Percentiles rank a stretch among this genome's conserved stretches.
phyloP scores from a whole-genome alignment of 2,888 invertebrate genomes.

The Drosophila rubida region DNA sequence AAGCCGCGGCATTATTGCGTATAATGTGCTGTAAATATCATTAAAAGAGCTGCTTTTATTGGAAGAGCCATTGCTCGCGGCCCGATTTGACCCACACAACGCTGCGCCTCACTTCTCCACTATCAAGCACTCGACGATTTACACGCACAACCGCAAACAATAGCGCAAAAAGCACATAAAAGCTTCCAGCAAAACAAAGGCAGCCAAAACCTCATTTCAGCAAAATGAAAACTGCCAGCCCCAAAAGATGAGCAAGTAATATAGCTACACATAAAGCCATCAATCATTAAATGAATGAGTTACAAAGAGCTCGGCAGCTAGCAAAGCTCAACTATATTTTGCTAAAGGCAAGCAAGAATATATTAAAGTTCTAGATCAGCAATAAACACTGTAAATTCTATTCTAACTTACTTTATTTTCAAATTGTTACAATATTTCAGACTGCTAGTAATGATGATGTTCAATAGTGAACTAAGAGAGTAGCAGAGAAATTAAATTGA shows the following conservation, averaged over 20 bases:
- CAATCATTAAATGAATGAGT: not conserved
- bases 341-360: no score
- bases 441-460: no score
- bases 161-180: not conserved
- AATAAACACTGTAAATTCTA: no score
- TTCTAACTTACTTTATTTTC: no score
- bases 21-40: conserved; percentile 36
- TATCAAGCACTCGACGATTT: not conserved
- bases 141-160: not conserved
- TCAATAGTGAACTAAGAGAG: not conserved
- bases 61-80: conserved; percentile 9
- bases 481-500: not conserved
- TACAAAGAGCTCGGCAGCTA: not conserved
- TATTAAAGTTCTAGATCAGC: no score
- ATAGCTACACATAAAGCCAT: no score
- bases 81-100: conserved; percentile 11
- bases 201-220: no score
- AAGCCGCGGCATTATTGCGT: conserved; percentile 31
- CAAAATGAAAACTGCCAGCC: no score
- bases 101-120: not conserved
- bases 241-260: no score
- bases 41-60: conserved; percentile 37
- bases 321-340: no score
- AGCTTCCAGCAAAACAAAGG: not conserved
- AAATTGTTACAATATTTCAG: no score